Evolutionary conservation across 2,888 invertebrate species (phyloP), one percentile per base, ranked within the genome.

Genomic region (Elysia crispata): DNA sequence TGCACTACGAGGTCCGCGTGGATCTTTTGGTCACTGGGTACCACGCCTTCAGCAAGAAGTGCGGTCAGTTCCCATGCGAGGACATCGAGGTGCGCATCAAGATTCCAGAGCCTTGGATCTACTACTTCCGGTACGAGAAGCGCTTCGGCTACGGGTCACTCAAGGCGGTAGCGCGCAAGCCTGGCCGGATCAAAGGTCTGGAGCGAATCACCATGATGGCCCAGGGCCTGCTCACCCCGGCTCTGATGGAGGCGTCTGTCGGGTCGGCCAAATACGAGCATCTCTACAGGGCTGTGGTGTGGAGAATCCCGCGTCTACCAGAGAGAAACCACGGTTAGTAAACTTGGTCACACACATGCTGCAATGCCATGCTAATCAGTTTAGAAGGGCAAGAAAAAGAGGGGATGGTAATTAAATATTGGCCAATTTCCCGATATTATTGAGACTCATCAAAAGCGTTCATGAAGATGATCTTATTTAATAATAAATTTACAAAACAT

Each of bases 51-150:
- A 98, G 98, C 80, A 95, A 98, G 87, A 97, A 97, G 93, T 94
- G 98, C 84, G 97, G 98, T 0, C 98, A 98, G 93, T 93, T 93
- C 79, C 92, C 92, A 0, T 92, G 92, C 86, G 91, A 92, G 84
- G 98, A 99, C 93, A 98, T 99, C 49, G 95, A 96, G 92, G 96
- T 99, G 79, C 86, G 93, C 18, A 93, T 99, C 92, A 99, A 99
- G 20, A 97, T 99, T 89, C 99, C 99, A 28, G 99, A 99, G 93
- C 97, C 97, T 91, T 99, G 99, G 99, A 98, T 99, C 90, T 99
- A 99, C 93, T 94, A 99, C 90, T 99, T 99, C 94, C 95, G 99
- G 83, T 98, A 98, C 67, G 99, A 99, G 86, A 98, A 98, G 91
- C 97, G 98, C 92, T 99, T 99, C 93, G 95, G 98, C 90, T 98